Evolutionary conservation across 2,888 invertebrate genomes (phyloP), one percentile per base, ranked within the genome.

Genomic region (Scaptomyza reducta): DNA sequence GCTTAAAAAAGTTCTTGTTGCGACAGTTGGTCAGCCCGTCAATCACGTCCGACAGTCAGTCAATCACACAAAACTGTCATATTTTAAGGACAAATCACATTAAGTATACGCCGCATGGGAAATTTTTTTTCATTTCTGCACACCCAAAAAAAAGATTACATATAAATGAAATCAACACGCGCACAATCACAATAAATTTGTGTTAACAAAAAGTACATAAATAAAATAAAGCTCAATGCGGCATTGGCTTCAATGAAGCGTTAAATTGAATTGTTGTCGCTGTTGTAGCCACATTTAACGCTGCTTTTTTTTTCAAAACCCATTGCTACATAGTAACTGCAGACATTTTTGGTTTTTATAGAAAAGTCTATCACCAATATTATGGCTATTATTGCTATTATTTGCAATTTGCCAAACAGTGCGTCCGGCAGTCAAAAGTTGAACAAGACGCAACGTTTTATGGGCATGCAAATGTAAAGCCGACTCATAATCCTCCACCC

Each of bases 211-310:
- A 40, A 29, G 35, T 18, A 22, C 42, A 42, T 10, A 54, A 42
- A 55, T 49, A 71, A 65, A 59, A 57, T 49, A 35, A 72, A 68
- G 51, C 46, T 41, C 50, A 56, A 38, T 58, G 40, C 53, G 55
- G 62, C 63, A 70, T 29, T 42, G 65, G 45, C 58, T 70, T 60
- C 81, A 77, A 70, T 82, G 82, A 82, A 81, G 76, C 82, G 79
- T 76, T 85, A 82, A 82, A 85, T 88, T 86, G 73, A 83, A 83
- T 88, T 84, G 80, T 82, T 83, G 75, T 87, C 83, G 77, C 67
- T 58, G 57, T 55, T 67, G 62, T 67, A 68, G 77, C 70, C 81
- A 55, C 72, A 71, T 67, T 80, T 75, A 82, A 45, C 62, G 72
- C 62, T 42, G 18, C 9, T 38, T 13, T 56, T 35, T 22, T 6